phyloP scores from a whole-genome alignment of 2,113 vertebrate genomes.

The Labrus mixtus region DNA sequence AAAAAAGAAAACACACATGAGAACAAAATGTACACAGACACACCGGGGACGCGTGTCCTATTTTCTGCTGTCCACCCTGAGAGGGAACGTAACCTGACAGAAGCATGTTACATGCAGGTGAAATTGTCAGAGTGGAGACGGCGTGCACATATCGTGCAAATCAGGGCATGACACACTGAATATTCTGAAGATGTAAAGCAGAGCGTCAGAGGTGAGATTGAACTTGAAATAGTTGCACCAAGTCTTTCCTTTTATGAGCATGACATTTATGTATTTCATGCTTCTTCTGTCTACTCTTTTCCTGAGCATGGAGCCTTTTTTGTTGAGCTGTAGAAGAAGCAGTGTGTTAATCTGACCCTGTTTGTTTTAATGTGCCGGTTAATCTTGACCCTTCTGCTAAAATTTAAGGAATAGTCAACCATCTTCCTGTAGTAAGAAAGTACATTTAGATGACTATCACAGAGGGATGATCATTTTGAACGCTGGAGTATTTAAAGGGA shows the following conservation, averaged over 20 bases:
- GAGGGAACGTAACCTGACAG: slow-evolving; percentile 47
- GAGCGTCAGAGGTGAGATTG: neutral
- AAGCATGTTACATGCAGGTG: slow-evolving; percentile 33
- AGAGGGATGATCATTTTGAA: too few species aligned
- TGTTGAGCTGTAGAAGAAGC: too few species aligned
- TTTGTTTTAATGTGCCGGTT: too few species aligned
- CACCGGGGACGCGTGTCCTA: slow-evolving; percentile 34
- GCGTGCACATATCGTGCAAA: slow-evolving; percentile 6
- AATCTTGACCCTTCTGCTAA: too few species aligned
- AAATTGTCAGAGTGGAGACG: slow-evolving; percentile 43
- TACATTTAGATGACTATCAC: too few species aligned
- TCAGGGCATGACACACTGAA: slow-evolving; percentile 31
- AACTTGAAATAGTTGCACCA: neutral
- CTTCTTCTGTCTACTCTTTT: slow-evolving; percentile 14
- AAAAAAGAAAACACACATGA: neutral
- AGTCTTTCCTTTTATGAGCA: neutral
- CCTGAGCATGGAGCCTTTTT: neutral
- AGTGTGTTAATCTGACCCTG: too few species aligned
- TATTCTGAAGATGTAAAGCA: slow-evolving; percentile 4
- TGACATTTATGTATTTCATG: neutral
- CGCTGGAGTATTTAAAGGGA: too few species aligned
- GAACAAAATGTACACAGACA: slow-evolving; percentile 17
- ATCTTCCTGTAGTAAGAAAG: too few species aligned
- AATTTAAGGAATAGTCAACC: too few species aligned
- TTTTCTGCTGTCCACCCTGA: slow-evolving; percentile 46